Evolutionary conservation across 2,888 invertebrate species (phyloP).

Genomic region (Choristoneura rosaceana): DNA sequence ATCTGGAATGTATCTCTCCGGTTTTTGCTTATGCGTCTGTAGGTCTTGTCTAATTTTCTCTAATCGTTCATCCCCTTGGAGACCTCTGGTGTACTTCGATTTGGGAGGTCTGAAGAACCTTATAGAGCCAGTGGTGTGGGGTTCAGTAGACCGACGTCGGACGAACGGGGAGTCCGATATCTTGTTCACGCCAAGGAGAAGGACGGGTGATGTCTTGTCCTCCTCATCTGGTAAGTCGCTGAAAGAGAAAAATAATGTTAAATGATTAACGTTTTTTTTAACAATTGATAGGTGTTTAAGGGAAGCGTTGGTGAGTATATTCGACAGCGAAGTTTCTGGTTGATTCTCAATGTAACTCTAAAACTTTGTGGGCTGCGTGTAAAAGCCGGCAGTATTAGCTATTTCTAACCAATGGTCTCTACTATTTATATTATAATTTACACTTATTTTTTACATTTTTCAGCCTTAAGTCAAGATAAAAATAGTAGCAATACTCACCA

Average conservation of each 20-base stretch:
- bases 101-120: conserved; percentile 77
- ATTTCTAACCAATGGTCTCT: neutral
- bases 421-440: too few species aligned
- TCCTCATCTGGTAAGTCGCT: conserved; percentile 87
- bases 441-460: too few species aligned
- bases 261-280: neutral
- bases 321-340: neutral
- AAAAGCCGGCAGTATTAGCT: too few species aligned
- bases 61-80: conserved; percentile 77
- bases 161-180: conserved; percentile 79
- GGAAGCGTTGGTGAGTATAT: conserved; percentile 5
- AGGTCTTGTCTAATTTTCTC: conserved; percentile 80
- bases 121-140: conserved; percentile 73
- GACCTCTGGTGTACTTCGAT: conserved; percentile 78
- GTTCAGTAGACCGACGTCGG: conserved; percentile 73
- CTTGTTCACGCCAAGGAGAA: conserved; percentile 87
- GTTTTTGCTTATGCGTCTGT: conserved; percentile 73
- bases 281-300: neutral
- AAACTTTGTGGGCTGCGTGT: too few species aligned
- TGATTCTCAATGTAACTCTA: too few species aligned
- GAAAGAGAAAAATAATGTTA: conserved; percentile 58
- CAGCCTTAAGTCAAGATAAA: too few species aligned
- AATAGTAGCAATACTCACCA: too few species aligned
- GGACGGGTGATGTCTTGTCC: conserved; percentile 85
- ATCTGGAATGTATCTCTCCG: conserved; percentile 77